phyloP scores from a whole-genome alignment of 2,113 vertebrate genomes.

The Sinocyclocheilus anophthalmus region DNA sequence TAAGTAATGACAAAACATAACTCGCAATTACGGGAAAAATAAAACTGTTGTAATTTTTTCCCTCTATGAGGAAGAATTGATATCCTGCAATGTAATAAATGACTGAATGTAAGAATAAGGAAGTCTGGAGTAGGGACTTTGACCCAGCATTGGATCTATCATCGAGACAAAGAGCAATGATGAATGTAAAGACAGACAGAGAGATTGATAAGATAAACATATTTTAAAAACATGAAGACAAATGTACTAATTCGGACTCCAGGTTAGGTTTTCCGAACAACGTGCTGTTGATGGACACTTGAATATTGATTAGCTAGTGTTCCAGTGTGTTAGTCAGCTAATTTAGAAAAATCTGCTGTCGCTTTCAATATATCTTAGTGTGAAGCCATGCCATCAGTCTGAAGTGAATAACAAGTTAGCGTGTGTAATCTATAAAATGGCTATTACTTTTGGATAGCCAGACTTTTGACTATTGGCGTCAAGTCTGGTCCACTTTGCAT shows the following conservation, averaged over 20 bases:
- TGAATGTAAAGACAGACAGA: background rate
- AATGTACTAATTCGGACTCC: background rate
- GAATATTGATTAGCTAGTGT: constrained; percentile 51
- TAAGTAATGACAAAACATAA: background rate
- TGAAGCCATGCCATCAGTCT: no score
- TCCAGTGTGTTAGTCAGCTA: constrained; percentile 42
- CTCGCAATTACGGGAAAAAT: background rate
- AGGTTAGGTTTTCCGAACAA: background rate
- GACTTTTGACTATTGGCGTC: background rate
- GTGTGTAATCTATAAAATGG: background rate
- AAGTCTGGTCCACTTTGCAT: background rate
- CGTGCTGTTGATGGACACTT: background rate
- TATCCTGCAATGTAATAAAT: background rate
- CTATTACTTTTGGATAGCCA: background rate
- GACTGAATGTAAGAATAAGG: background rate
- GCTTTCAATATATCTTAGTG: background rate
- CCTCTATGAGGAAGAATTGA: background rate
- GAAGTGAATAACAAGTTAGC: no score
- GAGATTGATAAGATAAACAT: background rate
- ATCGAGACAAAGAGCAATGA: background rate
- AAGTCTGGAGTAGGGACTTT: background rate
- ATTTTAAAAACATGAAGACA: background rate
- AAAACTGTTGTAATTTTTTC: background rate
- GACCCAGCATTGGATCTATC: background rate
- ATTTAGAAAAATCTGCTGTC: constrained; percentile 58